Base-by-base conservation (phyloP, 1,140 invertebrate genomes). In the Drosophila insularis region DNA sequence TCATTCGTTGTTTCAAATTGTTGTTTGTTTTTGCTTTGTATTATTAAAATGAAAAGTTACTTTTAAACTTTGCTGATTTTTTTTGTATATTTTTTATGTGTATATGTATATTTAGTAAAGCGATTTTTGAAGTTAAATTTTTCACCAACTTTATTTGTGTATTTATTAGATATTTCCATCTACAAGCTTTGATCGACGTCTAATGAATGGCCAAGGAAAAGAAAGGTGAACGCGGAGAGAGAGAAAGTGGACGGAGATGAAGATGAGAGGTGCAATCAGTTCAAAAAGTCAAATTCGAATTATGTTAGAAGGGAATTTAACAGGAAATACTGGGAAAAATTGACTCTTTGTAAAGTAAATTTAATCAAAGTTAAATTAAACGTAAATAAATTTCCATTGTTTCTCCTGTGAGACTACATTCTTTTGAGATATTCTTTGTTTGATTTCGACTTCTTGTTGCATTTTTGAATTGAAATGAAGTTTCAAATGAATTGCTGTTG, bases 1-100 rank as follows among this genome's bases (percentile, higher is more conserved):
- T 80, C n/a, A 80, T 90, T 90, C 86, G 86, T 90, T 90, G 86
- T 90, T 86, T 74, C 35, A 74, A 63, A 53, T 58, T 69, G 63
- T 75, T 14, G 39, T 54, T 65, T 54, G 14, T 32, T 66, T 70
- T 63, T 55, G 69, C 50, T 73, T 61, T 61, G n/a, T 37, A 5
- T 59, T 68, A 23, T 31, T n/a, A 17, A 43, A 72, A 56, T 27
- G 27, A 27, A 31, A 14, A 31, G 53, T 55, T 31, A 6, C 31
- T 27, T 55, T 27, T 13, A 55, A 11, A 53, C 14, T 53, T 23
- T 53, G 4, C 27, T 55, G 13, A 2, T 54, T 31, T 63, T 14
- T 14, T 21, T 2, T n/a, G n/a, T n/a, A n/a, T n/a, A 10, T 55
- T 56, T 32, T 55, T n/a, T n/a, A n/a, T n/a, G n/a, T n/a, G n/a